phyloP scores from a whole-genome alignment of 2,113 vertebrate genomes.

The Osmerus mordax region DNA sequence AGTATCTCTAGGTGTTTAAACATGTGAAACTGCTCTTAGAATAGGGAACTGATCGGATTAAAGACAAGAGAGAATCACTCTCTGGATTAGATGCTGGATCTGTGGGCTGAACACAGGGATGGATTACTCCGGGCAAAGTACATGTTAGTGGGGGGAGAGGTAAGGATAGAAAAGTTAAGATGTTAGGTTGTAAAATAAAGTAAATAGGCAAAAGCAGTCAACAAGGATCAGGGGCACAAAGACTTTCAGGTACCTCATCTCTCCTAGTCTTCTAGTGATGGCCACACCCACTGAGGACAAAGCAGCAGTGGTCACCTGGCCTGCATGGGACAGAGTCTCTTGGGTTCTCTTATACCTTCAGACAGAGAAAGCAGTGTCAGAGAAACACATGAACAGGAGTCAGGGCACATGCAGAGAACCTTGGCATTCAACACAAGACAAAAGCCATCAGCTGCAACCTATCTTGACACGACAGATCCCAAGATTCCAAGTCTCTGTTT shows the following conservation, averaged over 20 bases:
- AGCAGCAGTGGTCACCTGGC: constrained; percentile 87
- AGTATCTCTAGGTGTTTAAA: neutral
- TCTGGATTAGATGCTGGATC: neutral
- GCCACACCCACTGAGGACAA: constrained; percentile 83
- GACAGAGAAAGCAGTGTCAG: neutral
- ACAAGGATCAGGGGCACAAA: too few relatives aligned
- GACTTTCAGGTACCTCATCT: constrained; percentile 81
- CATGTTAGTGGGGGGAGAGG: neutral
- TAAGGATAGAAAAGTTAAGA: too few relatives aligned
- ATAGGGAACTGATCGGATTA: neutral
- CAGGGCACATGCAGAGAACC: neutral
- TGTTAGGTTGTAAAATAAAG: too few relatives aligned
- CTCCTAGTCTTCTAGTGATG: constrained; percentile 85
- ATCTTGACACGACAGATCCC: neutral
- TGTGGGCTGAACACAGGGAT: neutral
- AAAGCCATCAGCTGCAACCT: neutral
- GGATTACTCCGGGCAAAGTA: neutral
- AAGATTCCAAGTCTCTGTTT: too few relatives aligned
- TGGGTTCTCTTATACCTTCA: constrained; percentile 90
- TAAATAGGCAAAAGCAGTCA: too few relatives aligned
- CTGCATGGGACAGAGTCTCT: constrained; percentile 87
- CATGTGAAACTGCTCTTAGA: neutral
- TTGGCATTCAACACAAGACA: neutral
- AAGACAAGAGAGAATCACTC: neutral
- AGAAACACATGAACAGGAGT: neutral